Evolutionary conservation across 2,113 vertebrate species (phyloP), one percentile per base, ranked within the genome.

Genomic region (Neolamprologus kungweensis): DNA sequence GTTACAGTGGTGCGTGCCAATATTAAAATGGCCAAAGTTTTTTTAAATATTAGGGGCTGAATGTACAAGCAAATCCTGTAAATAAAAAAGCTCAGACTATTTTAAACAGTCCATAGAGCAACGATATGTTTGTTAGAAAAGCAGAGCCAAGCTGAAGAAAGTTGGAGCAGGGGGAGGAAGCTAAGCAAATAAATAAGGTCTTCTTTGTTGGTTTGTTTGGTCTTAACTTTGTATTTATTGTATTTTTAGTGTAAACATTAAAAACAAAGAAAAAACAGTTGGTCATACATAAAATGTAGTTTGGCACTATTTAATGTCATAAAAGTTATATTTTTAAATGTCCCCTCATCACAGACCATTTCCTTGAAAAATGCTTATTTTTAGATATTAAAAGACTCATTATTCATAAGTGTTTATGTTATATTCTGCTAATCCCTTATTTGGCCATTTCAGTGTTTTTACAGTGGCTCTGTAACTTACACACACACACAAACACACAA

Each of bases 11-110:
- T 45, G 21, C 4, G 2, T 26, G 68, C 1, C 40, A 17, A 1
- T 73, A 42, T 16, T 71, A 26, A 73, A 73, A 26, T 45, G 13
- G 40, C 8, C 68, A 45, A 28, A 10, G 21, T 7, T 73, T 26
- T 2, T 2, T 33, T 1, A 42, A 42, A 13, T 1, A 37, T 7
- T 26, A 73, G 21, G 9, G 0, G 9, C 23, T 26, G 14, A 28
- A 73, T 17, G 68, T 26, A 28, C 21, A 47, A 73, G 21, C 4
- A 1, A 28, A 17, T 7, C 40, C 68, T 45, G 8, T 45, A 45
- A 45, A 16, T 9, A 26, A 45, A 45, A 63, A 73, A 45, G 68
- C 68, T 73, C 2, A 45, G 8, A 65, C 60, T 26, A 23, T 40
- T 71, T 40, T 42, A 40, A 42, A 42, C n/a, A 71, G n/a, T 23